Evolutionary conservation across 2,888 invertebrate species (phyloP).

Genomic region (Euzophera pinguis): DNA sequence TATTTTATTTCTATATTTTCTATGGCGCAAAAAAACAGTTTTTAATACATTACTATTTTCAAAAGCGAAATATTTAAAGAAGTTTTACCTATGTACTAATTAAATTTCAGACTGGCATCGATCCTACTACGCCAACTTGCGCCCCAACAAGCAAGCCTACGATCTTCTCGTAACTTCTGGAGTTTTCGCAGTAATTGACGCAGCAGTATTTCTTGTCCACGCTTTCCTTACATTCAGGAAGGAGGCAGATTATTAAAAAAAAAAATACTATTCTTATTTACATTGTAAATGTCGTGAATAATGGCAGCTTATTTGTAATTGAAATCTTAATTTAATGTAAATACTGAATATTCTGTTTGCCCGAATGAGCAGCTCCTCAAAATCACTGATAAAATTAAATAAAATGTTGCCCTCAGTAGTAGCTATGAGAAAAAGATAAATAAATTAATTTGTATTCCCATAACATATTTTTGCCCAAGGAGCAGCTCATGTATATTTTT

Average conservation of each 20-base stretch:
- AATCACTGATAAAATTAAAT: neutral
- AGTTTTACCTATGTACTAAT: too few species aligned
- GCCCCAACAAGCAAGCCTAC: slow-evolving; percentile 83
- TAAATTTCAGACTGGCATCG: slow-evolving; percentile 67
- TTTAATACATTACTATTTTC: too few species aligned
- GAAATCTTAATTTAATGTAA: slow-evolving; percentile 3
- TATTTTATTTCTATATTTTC: too few species aligned
- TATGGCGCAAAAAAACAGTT: too few species aligned
- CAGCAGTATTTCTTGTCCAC: slow-evolving; percentile 81
- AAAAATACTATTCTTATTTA: neutral
- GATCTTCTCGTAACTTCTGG: slow-evolving; percentile 84
- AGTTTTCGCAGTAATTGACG: slow-evolving; percentile 81
- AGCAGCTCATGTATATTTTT: slow-evolving; percentile 18
- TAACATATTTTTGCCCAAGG: slow-evolving; percentile 2
- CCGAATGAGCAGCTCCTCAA: slow-evolving; percentile 7
- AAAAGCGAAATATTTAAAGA: too few species aligned
- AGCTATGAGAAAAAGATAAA: slow-evolving; percentile 11
- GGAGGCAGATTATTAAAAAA: slow-evolving; percentile 69
- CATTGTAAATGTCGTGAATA: slow-evolving; percentile 11
- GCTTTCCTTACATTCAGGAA: slow-evolving; percentile 80
- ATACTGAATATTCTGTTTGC: slow-evolving; percentile 4
- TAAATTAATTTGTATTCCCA: neutral
- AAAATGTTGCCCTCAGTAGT: slow-evolving; percentile 4
- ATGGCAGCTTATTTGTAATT: neutral
- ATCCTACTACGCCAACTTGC: slow-evolving; percentile 73